Evolutionary conservation across 2,113 vertebrate species (phyloP).

Genomic region (Papio anubis): DNA sequence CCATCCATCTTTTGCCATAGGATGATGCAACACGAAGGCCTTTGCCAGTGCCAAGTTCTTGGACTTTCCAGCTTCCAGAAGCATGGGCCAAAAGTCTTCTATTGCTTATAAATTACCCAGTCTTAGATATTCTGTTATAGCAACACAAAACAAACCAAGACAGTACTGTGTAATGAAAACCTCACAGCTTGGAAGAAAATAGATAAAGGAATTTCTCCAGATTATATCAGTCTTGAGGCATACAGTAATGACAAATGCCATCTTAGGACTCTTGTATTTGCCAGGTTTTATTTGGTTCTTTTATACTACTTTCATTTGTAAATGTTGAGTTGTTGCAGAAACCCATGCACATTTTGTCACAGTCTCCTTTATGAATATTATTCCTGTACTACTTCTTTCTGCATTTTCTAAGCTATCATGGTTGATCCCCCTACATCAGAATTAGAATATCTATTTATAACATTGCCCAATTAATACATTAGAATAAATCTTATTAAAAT

Average conservation of each 20-base stretch:
- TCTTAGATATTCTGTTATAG: neutral
- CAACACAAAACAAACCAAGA: neutral
- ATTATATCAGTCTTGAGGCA: neutral
- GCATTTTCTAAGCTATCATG: neutral
- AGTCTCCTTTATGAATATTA: neutral
- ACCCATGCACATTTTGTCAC: neutral
- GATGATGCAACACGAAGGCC: neutral
- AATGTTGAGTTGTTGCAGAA: neutral
- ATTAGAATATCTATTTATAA: slow-evolving; percentile 49
- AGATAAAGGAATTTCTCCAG: neutral
- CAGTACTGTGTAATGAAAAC: neutral
- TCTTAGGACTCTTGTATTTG: neutral
- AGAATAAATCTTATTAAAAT: slow-evolving; percentile 66
- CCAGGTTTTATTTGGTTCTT: neutral
- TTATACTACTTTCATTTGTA: neutral
- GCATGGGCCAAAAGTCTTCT: neutral
- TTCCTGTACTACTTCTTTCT: neutral
- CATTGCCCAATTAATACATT: slow-evolving; percentile 40
- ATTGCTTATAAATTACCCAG: neutral
- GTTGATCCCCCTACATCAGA: neutral
- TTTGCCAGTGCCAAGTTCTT: neutral
- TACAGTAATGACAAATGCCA: neutral
- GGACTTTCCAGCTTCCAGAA: neutral
- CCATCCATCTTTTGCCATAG: neutral
- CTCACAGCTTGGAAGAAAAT: neutral